Conservation (phyloP, 2,888 invertebrate genomes). For the Cosmia pyralina region DNA sequence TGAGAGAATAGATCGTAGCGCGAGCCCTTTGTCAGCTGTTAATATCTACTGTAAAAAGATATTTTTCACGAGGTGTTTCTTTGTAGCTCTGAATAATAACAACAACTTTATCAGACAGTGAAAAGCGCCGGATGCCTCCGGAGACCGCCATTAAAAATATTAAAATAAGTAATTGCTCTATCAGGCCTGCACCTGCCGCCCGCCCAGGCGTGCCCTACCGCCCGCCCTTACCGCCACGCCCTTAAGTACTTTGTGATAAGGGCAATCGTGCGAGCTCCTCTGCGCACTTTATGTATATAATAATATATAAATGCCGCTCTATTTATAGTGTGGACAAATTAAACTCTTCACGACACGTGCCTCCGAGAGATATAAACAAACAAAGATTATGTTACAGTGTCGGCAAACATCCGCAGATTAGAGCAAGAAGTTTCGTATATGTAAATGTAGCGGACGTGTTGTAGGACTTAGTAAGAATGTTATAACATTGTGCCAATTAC, state of each 20-base stretch:
- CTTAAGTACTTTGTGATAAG: constrained; percentile 79
- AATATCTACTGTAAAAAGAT: constrained; percentile 41
- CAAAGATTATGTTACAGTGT: constrained; percentile 35
- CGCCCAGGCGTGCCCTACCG: constrained; percentile 67
- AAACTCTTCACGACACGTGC: constrained; percentile 64
- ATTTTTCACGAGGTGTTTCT: constrained; percentile 61
- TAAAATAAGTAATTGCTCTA: constrained; percentile 88
- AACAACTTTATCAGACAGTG: constrained; percentile 75
- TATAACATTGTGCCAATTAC: constrained; percentile 74
- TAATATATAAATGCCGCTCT: constrained; percentile 64
- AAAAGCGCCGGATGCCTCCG: constrained; percentile 73
- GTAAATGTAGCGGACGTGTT: constrained; percentile 41
- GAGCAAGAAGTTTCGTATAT: constrained; percentile 44
- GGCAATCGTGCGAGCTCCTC: constrained; percentile 74
- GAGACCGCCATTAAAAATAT: constrained; percentile 85
- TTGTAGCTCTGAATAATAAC: constrained; percentile 75
- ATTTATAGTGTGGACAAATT: constrained; percentile 65
- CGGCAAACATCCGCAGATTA: constrained; percentile 45
- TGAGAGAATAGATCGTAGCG: constrained; percentile 18
- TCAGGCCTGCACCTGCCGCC: constrained; percentile 85
- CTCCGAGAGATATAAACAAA: constrained; percentile 56
- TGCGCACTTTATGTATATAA: constrained; percentile 58
- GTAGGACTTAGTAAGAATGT: constrained; percentile 50
- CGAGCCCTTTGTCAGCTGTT: constrained; percentile 33
- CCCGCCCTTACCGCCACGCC: constrained; percentile 71